Evolutionary conservation across 2,888 invertebrate genomes (phyloP).

Genomic region (Galeopsomyia nigrocyanea): DNA sequence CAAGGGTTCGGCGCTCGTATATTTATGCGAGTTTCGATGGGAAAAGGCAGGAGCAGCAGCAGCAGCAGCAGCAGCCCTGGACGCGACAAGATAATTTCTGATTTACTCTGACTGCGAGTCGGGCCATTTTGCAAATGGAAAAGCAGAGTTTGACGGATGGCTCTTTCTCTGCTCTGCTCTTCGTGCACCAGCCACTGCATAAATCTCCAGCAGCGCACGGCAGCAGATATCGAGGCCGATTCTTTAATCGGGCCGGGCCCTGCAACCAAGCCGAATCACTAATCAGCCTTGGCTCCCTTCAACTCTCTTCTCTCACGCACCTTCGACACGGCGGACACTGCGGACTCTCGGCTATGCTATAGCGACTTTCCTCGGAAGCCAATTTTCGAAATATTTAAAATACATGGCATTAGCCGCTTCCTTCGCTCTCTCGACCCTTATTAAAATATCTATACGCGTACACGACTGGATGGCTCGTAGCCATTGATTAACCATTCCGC

Average conservation of each 20-base stretch:
- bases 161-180: constrained; percentile 12
- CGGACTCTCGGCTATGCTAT: no score
- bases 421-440: constrained; percentile 35
- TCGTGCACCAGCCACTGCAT: neutral
- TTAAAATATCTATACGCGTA: constrained; percentile 37
- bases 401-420: constrained; percentile 60
- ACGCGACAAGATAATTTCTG: constrained; percentile 68
- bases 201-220: neutral
- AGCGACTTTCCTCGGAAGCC: constrained; percentile 65
- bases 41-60: constrained; percentile 60
- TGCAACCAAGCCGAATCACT: constrained; percentile 17
- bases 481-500: no score
- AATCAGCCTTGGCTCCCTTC: constrained; percentile 21
- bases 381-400: constrained; percentile 69
- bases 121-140: constrained; percentile 60
- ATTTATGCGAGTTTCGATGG: constrained; percentile 67
- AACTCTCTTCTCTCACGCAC: no score
- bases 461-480: no score
- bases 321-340: no score
- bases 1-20: constrained; percentile 44
- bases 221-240: constrained; percentile 6
- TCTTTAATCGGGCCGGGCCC: constrained; percentile 32
- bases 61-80: constrained; percentile 50
- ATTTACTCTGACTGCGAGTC: constrained; percentile 62
- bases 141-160: constrained; percentile 48